A percentile compares a stretch with the other conserved stretches of the same genome.
Conservation (phyloP, 2,888 invertebrate genomes). For the Mythimna ferrago region DNA sequence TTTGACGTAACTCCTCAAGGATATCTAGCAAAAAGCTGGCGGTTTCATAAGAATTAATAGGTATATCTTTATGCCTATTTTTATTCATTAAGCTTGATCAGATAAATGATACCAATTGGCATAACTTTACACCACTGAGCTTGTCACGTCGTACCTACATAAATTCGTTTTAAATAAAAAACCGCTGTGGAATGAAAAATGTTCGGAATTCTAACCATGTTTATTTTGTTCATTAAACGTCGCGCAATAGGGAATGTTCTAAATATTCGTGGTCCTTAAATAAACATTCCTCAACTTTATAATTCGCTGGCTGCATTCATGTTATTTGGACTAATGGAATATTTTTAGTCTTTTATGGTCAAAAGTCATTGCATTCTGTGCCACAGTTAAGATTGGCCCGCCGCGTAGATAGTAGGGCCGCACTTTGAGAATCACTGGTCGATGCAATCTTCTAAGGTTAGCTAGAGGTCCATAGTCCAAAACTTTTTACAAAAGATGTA, state of each 20-base stretch:
- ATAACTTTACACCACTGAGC: neutral
- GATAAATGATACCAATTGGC: neutral
- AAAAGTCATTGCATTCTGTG: neutral
- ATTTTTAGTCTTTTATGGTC: neutral
- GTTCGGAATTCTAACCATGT: neutral
- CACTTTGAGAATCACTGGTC: conserved; percentile 10
- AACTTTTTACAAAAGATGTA: conserved; percentile 11
- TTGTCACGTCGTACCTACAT: neutral
- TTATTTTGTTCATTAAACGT: conserved; percentile 18
- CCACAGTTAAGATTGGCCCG: neutral
- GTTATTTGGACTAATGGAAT: neutral
- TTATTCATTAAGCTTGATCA: neutral
- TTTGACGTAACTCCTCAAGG: neutral
- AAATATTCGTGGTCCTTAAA: conserved; percentile 6
- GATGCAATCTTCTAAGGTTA: neutral
- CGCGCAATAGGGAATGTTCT: conserved; percentile 4
- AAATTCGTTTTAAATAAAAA: neutral
- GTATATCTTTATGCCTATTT: neutral
- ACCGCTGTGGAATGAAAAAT: conserved; percentile 1
- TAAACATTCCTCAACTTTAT: neutral
- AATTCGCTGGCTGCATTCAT: conserved; percentile 1
- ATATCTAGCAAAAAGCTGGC: conserved; percentile 3
- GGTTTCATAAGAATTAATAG: neutral
- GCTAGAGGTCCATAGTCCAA: neutral
- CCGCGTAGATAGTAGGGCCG: neutral